phyloP scores from a whole-genome alignment of 2,113 vertebrate genomes.

The Mormyrus iriodes region DNA sequence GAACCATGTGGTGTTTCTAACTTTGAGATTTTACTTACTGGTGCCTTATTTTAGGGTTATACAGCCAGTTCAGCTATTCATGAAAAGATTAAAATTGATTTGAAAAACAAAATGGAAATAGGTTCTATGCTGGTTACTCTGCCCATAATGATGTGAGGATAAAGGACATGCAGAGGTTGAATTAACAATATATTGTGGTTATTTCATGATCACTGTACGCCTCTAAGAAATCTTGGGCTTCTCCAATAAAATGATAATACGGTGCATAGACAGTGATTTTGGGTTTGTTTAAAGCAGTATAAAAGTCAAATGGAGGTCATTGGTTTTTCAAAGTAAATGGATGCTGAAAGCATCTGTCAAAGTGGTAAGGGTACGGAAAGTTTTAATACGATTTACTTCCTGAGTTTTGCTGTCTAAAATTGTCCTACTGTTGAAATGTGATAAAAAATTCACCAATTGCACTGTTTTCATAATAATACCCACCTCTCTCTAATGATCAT shows the following conservation, averaged over 20 bases:
- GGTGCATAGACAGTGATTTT: not conserved
- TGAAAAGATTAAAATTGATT: not conserved
- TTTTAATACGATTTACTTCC: not conserved
- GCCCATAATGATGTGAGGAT: not conserved
- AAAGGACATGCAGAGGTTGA: not conserved
- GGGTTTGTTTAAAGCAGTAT: not conserved
- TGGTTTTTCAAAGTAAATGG: not conserved
- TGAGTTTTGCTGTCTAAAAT: not conserved
- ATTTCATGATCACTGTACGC: not conserved
- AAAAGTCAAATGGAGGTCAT: not conserved
- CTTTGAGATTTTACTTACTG: not conserved
- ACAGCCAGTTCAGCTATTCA: not conserved
- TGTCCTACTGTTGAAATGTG: not conserved
- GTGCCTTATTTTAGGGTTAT: not conserved
- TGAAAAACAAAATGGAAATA: not conserved
- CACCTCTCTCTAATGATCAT: not conserved
- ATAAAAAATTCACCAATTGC: not conserved
- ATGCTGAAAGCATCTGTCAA: constrained; percentile 2
- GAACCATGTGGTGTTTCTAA: not conserved
- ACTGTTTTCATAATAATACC: not conserved
- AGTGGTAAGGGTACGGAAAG: constrained; percentile 1
- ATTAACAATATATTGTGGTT: not conserved
- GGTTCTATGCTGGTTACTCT: not conserved
- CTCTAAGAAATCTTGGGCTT: not conserved
- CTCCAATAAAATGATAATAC: not conserved